phyloP scores from a whole-genome alignment of 2,888 invertebrate species.

The Creontiades dilutus region DNA sequence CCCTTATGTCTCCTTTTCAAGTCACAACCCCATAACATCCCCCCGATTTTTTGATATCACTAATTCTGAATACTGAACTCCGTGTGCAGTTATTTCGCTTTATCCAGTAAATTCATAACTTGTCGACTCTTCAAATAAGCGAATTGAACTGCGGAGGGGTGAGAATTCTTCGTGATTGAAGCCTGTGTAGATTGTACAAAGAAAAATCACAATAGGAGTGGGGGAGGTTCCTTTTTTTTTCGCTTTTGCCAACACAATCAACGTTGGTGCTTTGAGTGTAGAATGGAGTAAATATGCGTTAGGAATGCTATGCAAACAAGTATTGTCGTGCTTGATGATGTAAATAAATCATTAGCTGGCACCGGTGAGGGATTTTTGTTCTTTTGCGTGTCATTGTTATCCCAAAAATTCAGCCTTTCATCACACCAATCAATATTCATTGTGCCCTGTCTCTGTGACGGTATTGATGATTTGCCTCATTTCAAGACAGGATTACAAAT shows the following conservation, averaged over 20 bases:
- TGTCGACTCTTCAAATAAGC: constrained; percentile 10
- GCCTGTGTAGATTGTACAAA: constrained; percentile 62
- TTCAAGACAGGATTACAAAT: background rate
- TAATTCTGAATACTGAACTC: background rate
- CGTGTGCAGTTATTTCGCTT: background rate
- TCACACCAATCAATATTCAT: constrained; percentile 29
- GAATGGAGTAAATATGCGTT: constrained; percentile 69
- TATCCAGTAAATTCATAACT: constrained; percentile 1
- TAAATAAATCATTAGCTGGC: constrained; percentile 68
- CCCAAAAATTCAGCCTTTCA: constrained; percentile 55
- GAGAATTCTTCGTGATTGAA: constrained; percentile 56
- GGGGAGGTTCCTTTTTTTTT: constrained; percentile 41
- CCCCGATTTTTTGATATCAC: background rate
- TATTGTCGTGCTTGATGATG: constrained; percentile 59
- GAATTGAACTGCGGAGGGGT: constrained; percentile 22
- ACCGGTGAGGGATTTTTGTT: constrained; percentile 44
- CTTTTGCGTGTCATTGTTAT: background rate
- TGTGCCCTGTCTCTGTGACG: background rate
- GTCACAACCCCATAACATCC: background rate
- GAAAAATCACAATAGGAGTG: constrained; percentile 50
- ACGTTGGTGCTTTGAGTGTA: constrained; percentile 54
- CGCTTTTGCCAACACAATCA: constrained; percentile 68
- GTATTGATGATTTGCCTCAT: background rate
- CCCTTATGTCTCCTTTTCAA: background rate
- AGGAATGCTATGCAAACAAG: constrained; percentile 66